Conservation (phyloP, 2,113 vertebrate genomes). For the Ammospiza nelsoni region DNA sequence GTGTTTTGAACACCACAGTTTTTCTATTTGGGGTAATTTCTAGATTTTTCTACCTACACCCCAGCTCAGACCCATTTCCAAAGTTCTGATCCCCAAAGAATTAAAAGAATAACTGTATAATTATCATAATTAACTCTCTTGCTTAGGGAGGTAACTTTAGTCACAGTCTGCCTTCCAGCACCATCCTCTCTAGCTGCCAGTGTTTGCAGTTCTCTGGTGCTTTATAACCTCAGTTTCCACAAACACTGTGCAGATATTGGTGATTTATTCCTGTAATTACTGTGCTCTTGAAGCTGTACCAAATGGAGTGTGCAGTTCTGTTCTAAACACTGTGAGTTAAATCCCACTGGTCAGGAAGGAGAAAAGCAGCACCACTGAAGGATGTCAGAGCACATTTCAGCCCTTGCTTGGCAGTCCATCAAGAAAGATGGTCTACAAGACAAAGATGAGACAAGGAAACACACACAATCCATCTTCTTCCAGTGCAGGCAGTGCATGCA, state of each 20-base stretch:
- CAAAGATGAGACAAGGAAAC: not conserved
- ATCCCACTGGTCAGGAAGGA: not conserved
- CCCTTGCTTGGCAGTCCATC: slow-evolving; percentile 1
- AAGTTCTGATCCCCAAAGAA: not conserved
- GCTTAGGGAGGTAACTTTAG: slow-evolving; percentile 3
- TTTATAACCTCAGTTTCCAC: slow-evolving; percentile 20
- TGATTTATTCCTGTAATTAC: slow-evolving; percentile 69
- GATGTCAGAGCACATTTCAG: not conserved
- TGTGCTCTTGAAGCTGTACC: slow-evolving; percentile 24
- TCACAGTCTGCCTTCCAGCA: not conserved
- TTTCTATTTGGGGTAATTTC: not conserved
- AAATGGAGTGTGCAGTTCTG: not conserved
- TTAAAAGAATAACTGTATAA: not conserved
- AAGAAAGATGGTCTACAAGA: not conserved
- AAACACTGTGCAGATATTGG: not conserved
- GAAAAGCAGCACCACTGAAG: not conserved
- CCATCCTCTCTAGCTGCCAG: not conserved
- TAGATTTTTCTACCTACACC: not conserved
- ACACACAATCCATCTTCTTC: not conserved
- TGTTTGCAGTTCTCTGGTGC: not conserved
- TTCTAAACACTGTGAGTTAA: not conserved
- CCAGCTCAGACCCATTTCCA: not conserved
- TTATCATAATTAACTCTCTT: not conserved
- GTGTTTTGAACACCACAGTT: not conserved
- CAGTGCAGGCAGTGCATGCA: not conserved